Evolutionary conservation across 2,797 vertebrate species (phyloP).

Genomic region (Acridotheres tristis): DNA sequence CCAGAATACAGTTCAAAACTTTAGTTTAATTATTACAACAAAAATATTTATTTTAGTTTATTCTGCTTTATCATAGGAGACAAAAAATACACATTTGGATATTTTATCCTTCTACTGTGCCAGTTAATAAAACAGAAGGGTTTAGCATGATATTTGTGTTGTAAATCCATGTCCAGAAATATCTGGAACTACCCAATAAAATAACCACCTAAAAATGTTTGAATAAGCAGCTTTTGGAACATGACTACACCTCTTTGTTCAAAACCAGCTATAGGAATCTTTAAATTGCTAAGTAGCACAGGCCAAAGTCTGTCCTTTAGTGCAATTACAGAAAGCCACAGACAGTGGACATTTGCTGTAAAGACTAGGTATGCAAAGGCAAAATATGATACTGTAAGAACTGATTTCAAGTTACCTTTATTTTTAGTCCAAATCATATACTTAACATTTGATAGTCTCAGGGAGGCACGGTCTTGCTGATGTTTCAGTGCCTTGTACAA

Average conservation of each 20-base stretch:
- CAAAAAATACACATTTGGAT: conserved; percentile 45
- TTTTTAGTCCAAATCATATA: not conserved
- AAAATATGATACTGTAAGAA: not conserved
- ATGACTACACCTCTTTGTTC: conserved; percentile 13
- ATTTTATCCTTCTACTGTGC: conserved; percentile 43
- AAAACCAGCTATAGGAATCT: conserved; percentile 29
- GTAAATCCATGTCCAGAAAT: conserved; percentile 45
- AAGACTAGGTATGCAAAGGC: not conserved
- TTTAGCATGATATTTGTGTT: conserved; percentile 45
- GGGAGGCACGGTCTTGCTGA: not conserved
- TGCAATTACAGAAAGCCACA: conserved; percentile 25
- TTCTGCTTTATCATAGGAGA: conserved; percentile 39
- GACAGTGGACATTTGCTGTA: not conserved
- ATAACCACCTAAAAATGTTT: conserved; percentile 48
- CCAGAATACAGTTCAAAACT: conserved; percentile 49
- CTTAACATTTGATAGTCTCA: not conserved
- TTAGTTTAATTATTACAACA: conserved; percentile 56
- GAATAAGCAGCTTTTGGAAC: conserved; percentile 43
- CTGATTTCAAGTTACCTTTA: not conserved
- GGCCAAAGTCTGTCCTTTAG: not conserved
- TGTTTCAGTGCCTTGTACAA: not conserved
- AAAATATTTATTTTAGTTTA: conserved; percentile 60
- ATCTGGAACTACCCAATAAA: conserved; percentile 47
- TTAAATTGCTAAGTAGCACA: conserved; percentile 9
- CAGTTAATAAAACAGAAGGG: conserved; percentile 54